Conservation (phyloP, 2,888 invertebrate genomes). For the Pherbina coryleti region DNA sequence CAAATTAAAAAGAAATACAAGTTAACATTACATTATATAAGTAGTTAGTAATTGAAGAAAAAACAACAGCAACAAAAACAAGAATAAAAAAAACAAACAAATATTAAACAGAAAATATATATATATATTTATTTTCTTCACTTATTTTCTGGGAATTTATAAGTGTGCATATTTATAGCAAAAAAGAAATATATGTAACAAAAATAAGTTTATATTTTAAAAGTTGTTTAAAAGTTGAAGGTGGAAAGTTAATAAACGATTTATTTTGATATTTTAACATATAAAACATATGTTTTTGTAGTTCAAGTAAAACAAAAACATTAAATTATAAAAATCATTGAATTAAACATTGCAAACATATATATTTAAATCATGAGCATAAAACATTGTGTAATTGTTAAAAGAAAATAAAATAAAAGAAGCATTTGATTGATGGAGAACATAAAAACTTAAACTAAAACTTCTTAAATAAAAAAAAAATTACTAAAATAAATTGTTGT, state of each 20-base stretch:
- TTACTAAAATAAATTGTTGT: slow-evolving; percentile 61
- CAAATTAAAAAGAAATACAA: slow-evolving; percentile 68
- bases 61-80: slow-evolving; percentile 53
- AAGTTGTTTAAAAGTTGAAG: slow-evolving; percentile 41
- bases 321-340: slow-evolving; percentile 23
- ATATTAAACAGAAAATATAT: slow-evolving; percentile 32
- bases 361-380: slow-evolving; percentile 26
- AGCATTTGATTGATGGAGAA: slow-evolving; percentile 47
- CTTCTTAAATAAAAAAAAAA: slow-evolving; percentile 46
- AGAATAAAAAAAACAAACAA: slow-evolving; percentile 43
- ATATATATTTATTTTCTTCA: slow-evolving; percentile 33
- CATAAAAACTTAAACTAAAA: slow-evolving; percentile 48
- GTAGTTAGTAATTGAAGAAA: slow-evolving; percentile 65
- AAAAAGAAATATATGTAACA: slow-evolving; percentile 1
- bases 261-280: slow-evolving; percentile 55
- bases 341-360: slow-evolving; percentile 21
- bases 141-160: slow-evolving; percentile 30
- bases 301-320: slow-evolving; percentile 10
- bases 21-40: slow-evolving; percentile 68
- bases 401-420: slow-evolving; percentile 45
- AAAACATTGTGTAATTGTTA: slow-evolving; percentile 43
- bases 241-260: slow-evolving; percentile 21
- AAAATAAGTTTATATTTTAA: slow-evolving; percentile 53
- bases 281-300: slow-evolving; percentile 47
- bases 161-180: slow-evolving; percentile 29